phyloP scores from a whole-genome alignment of 37 sponge, comb jelly and placozoan genomes.

The Geodia barretti region DNA sequence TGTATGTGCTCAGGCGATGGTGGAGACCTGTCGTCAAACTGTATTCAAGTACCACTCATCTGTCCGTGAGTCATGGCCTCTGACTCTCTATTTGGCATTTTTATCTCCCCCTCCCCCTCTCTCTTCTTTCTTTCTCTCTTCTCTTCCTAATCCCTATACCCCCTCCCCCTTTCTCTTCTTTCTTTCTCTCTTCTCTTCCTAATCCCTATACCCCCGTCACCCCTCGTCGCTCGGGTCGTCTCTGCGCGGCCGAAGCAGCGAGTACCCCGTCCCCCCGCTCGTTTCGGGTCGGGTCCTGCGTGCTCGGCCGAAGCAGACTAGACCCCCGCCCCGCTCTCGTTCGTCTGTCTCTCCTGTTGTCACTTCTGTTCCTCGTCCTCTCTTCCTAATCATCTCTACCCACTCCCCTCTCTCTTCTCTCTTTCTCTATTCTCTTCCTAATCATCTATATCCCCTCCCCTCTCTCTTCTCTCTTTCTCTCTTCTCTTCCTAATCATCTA shows the following conservation, averaged over 20 bases:
- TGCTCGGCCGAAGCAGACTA: too few relatives aligned
- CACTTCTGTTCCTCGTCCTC: too few relatives aligned
- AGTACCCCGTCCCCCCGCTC: too few relatives aligned
- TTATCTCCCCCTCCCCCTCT: not conserved
- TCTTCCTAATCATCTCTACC: too few relatives aligned
- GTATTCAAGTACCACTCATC: not conserved
- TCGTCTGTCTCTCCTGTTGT: too few relatives aligned
- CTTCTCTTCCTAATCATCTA: not conserved
- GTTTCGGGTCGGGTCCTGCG: too few relatives aligned
- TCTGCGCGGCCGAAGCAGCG: too few relatives aligned
- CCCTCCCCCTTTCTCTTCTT: not conserved
- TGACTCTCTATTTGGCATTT: not conserved
- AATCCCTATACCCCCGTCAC: not conserved
- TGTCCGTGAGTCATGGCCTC: constrained; percentile 13
- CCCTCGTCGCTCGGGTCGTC: too few relatives aligned
- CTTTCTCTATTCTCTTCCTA: not conserved
- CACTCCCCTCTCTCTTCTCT: too few relatives aligned
- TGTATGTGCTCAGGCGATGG: not conserved
- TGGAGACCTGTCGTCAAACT: not conserved
- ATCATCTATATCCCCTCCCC: not conserved
- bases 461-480: constrained; percentile 11
- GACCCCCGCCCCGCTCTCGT: too few relatives aligned
- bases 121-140: not conserved
- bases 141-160: not conserved
- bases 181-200: not conserved